Percentiles rank a stretch among this genome's conserved stretches.
Conservation (phyloP, 2,113 vertebrate species). For the Astur gentilis region DNA sequence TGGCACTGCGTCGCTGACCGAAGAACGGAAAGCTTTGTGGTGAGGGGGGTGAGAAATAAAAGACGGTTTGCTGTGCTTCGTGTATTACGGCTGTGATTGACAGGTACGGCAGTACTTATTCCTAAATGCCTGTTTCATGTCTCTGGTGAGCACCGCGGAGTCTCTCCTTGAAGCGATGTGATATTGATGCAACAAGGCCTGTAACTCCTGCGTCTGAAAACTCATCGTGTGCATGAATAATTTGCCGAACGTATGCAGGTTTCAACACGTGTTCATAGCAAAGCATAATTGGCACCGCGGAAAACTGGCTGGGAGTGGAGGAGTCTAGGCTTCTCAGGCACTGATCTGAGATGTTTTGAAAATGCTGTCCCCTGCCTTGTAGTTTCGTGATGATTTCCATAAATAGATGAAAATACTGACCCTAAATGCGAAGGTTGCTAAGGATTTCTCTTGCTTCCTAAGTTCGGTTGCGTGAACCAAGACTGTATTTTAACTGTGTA, state of each 20-base stretch:
- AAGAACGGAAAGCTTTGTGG: neutral
- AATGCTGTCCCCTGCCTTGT: neutral
- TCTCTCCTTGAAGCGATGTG: neutral
- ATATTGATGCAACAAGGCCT: neutral
- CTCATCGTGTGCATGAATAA: neutral
- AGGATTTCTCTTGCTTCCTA: neutral
- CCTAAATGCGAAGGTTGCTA: neutral
- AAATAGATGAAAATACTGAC: neutral
- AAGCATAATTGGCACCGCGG: neutral
- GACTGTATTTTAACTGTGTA: neutral
- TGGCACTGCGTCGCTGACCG: accelerated
- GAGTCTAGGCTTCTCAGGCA: neutral
- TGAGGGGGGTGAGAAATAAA: neutral
- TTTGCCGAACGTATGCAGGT: neutral
- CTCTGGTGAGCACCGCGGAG: neutral
- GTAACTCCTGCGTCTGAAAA: neutral
- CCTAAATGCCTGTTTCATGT: neutral
- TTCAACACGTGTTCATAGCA: neutral
- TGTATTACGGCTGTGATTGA: neutral
- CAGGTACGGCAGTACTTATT: neutral
- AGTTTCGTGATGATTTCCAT: neutral
- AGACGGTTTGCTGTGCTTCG: neutral
- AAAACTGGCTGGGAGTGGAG: neutral
- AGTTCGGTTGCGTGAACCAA: neutral
- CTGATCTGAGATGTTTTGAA: neutral